phyloP scores from a whole-genome alignment of 2,888 invertebrate genomes.

The Nowickia ferox region DNA sequence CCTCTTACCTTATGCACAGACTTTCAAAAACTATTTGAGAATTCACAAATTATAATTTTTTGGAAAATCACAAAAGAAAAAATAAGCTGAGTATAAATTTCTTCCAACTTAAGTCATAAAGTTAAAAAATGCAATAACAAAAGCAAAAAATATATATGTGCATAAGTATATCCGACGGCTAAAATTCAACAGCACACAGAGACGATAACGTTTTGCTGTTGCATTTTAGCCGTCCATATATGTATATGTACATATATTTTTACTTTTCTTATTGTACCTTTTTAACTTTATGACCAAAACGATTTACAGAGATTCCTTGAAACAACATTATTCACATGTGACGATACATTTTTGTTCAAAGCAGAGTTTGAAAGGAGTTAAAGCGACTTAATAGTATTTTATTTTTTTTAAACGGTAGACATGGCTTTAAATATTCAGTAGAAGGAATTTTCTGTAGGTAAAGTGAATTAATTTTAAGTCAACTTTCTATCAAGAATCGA shows the following conservation, averaged over 20 bases:
- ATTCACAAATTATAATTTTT: too few relatives aligned
- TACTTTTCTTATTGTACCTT: constrained; percentile 73
- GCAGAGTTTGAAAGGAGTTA: constrained; percentile 28
- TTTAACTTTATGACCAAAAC: constrained; percentile 80
- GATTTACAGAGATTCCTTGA: constrained; percentile 74
- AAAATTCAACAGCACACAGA: not conserved
- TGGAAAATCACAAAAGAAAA: too few relatives aligned
- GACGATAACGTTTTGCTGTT: not conserved
- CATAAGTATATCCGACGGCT: not conserved
- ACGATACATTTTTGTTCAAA: not conserved
- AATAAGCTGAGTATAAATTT: too few relatives aligned
- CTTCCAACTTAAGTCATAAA: constrained; percentile 79
- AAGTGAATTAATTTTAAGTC: too few relatives aligned
- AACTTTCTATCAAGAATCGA: too few relatives aligned
- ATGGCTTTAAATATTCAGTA: not conserved
- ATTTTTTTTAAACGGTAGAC: not conserved
- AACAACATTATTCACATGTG: constrained; percentile 37
- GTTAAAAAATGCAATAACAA: constrained; percentile 76
- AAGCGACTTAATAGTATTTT: not conserved
- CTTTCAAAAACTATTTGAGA: too few relatives aligned
- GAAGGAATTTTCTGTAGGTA: too few relatives aligned
- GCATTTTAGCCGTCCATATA: not conserved
- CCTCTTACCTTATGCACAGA: too few relatives aligned
- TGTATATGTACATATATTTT: not conserved
- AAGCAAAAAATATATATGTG: not conserved